Percentiles rank a stretch among this genome's conserved stretches.
Conservation (phyloP, 2,113 vertebrate species). For the Verasper variegatus region DNA sequence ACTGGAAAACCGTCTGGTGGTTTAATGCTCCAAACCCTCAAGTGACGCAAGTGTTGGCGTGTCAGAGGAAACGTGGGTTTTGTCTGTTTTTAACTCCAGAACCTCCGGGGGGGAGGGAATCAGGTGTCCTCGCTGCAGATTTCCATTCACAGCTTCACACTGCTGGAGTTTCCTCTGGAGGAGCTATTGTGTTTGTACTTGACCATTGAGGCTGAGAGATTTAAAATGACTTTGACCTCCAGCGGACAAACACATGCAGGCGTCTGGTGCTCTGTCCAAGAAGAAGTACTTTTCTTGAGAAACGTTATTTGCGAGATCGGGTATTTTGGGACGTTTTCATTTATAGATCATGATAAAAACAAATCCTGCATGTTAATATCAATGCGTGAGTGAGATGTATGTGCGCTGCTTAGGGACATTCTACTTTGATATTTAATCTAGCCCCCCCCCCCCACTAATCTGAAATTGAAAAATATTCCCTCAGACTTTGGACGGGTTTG, state of each 20-base stretch:
- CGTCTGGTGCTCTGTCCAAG: neutral
- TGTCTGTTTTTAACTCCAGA: neutral
- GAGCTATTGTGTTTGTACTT: conserved; percentile 8
- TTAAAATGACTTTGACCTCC: conserved; percentile 21
- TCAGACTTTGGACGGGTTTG: too few relatives aligned
- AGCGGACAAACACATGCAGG: conserved; percentile 15
- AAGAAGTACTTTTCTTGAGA: too few relatives aligned
- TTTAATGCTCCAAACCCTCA: conserved; percentile 25
- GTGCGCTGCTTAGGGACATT: too few relatives aligned
- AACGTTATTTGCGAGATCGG: too few relatives aligned
- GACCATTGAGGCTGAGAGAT: conserved; percentile 7
- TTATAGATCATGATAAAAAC: too few relatives aligned
- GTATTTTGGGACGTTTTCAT: too few relatives aligned
- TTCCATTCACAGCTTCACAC: conserved; percentile 34
- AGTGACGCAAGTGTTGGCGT: conserved; percentile 13
- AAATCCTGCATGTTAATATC: too few relatives aligned
- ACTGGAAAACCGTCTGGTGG: conserved; percentile 45
- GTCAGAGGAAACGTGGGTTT: neutral
- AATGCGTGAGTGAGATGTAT: too few relatives aligned
- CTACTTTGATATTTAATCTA: too few relatives aligned
- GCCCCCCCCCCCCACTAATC: too few relatives aligned
- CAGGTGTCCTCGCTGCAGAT: conserved; percentile 21
- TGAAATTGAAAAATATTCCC: too few relatives aligned
- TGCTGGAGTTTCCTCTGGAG: conserved; percentile 32
- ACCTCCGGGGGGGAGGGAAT: neutral